A percentile compares a stretch with the other conserved stretches of the same genome.
Conservation (phyloP, 2,797 vertebrate genomes). For the Xenopus petersii region DNA sequence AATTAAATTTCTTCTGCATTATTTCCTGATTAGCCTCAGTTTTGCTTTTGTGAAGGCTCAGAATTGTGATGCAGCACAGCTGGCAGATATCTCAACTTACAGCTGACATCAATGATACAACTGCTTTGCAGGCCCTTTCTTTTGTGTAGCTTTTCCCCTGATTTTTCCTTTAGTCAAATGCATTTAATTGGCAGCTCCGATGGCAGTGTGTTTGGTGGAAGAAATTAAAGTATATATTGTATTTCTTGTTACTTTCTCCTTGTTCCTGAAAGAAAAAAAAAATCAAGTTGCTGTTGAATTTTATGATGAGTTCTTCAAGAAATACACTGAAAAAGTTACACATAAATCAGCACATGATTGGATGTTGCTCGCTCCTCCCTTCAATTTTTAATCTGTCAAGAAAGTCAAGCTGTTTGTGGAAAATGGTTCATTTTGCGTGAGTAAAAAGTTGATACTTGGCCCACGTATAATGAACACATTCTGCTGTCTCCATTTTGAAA, state of each 20-base stretch:
- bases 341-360: too few species aligned
- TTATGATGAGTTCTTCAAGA: too few species aligned
- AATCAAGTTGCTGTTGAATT: neutral
- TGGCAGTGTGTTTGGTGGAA: conserved; percentile 27
- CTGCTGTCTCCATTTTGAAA: neutral
- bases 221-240: conserved; percentile 9
- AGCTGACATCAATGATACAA: conserved; percentile 42
- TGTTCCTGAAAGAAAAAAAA: conserved; percentile 19
- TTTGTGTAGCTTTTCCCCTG: neutral
- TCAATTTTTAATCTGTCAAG: too few species aligned
- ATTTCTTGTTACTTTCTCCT: conserved; percentile 43
- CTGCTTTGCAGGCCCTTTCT: conserved; percentile 30
- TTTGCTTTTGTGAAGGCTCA: conserved; percentile 37
- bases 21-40: conserved; percentile 48
- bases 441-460: neutral
- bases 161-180: conserved; percentile 38
- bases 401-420: too few species aligned
- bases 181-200: conserved; percentile 46
- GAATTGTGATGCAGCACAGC: conserved; percentile 45
- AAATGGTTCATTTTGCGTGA: neutral
- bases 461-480: neutral
- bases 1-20: neutral
- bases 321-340: too few species aligned
- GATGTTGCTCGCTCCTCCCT: too few species aligned
- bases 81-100: conserved; percentile 47